These are phyloP conservation scores for Takifugu bimaculatus DNA, from an alignment of 2,113 vertebrate genomes.

Conservation along the genomic window DNA sequence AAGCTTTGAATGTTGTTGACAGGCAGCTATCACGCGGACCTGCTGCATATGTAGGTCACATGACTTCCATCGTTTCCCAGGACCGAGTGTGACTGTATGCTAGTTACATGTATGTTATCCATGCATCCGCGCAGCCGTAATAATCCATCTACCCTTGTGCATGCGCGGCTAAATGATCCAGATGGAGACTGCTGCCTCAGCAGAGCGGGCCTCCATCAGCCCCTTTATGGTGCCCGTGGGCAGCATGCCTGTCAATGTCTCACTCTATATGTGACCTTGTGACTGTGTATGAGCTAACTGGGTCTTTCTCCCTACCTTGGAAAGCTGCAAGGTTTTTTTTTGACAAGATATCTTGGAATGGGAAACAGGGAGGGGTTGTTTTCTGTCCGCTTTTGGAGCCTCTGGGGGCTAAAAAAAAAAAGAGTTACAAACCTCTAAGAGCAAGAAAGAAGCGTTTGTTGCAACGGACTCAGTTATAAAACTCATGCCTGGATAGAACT, in stretches of 20 bases:
- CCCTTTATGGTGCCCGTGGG: slow-evolving; percentile 47
- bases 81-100: slow-evolving; percentile 12
- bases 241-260: slow-evolving; percentile 39
- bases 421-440: slow-evolving; percentile 28
- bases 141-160: slow-evolving; percentile 59
- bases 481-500: slow-evolving; percentile 24
- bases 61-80: slow-evolving; percentile 10
- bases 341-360: slow-evolving; percentile 40
- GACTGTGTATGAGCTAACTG: slow-evolving; percentile 22
- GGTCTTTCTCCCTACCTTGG: slow-evolving; percentile 35
- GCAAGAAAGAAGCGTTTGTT: slow-evolving; percentile 9
- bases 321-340: slow-evolving; percentile 52
- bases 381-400: slow-evolving; percentile 14
- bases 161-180: slow-evolving; percentile 58
- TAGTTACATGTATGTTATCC: neutral
- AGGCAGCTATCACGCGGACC: slow-evolving; percentile 9
- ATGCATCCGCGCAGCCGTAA: slow-evolving; percentile 47
- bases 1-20: slow-evolving; percentile 7
- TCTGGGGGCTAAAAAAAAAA: slow-evolving; percentile 23
- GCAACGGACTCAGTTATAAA: slow-evolving; percentile 5
- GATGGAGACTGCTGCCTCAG: slow-evolving; percentile 67
- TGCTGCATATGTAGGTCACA: slow-evolving; percentile 12
- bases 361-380: slow-evolving; percentile 27
- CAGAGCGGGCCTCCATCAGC: slow-evolving; percentile 36
- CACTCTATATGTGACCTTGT: slow-evolving; percentile 32